Evolutionary conservation across 2,797 vertebrate species (phyloP).

Genomic region (Sebastes hubbsi): DNA sequence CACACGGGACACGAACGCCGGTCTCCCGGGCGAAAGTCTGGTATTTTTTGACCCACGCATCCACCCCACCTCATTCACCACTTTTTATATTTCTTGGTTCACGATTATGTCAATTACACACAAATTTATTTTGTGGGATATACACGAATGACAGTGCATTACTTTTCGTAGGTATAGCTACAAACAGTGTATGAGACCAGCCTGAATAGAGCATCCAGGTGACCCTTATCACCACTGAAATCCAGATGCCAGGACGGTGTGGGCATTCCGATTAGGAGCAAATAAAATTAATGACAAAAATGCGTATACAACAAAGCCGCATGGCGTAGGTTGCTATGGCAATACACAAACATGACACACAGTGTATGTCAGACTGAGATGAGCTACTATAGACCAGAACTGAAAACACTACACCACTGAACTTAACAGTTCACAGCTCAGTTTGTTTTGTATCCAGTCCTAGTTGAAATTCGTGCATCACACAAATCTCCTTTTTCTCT

Average conservation of each 20-base stretch:
- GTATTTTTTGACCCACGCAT: too few species aligned
- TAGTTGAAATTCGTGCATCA: background rate
- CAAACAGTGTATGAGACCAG: too few species aligned
- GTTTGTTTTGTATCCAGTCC: background rate
- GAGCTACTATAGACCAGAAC: background rate
- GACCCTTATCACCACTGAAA: background rate
- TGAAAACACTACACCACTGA: background rate
- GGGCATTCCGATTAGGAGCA: background rate
- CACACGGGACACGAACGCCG: too few species aligned
- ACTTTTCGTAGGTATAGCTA: too few species aligned
- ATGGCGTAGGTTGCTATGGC: background rate
- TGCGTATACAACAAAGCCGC: background rate
- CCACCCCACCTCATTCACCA: too few species aligned
- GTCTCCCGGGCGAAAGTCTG: too few species aligned
- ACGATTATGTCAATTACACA: too few species aligned
- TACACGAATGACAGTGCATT: too few species aligned
- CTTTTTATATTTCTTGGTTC: too few species aligned
- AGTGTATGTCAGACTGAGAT: background rate
- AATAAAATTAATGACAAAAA: background rate
- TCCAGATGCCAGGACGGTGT: background rate
- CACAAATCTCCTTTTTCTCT: background rate
- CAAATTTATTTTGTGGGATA: too few species aligned
- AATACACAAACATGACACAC: background rate
- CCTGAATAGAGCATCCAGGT: background rate
- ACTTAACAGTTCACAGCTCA: background rate